phyloP scores from a whole-genome alignment of 2,888 invertebrate species.

The Mongoloraphidia duomilia region DNA sequence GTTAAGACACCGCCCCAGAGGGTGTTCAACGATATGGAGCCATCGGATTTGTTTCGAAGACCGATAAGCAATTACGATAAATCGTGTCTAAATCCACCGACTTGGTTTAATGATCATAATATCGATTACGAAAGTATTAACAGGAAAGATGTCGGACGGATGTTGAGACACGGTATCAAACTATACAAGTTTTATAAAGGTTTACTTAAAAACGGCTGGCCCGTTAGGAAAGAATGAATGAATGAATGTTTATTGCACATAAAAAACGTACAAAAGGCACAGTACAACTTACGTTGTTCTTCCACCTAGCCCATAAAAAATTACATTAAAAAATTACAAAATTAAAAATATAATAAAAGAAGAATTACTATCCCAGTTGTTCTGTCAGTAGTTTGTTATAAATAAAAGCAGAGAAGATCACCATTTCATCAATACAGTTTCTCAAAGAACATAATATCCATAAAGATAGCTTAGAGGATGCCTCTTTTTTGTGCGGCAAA shows the following conservation, averaged over 20 bases:
- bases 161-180: background rate
- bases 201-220: slow-evolving; percentile 1
- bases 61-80: background rate
- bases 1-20: slow-evolving; percentile 1
- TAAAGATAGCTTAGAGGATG: too few species aligned
- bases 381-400: background rate
- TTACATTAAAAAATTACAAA: too few species aligned
- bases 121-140: background rate
- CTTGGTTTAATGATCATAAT: background rate
- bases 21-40: background rate
- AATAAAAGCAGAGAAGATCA: background rate
- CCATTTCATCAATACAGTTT: too few species aligned
- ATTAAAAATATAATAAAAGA: too few species aligned
- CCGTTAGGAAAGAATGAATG: background rate
- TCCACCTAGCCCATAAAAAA: too few species aligned
- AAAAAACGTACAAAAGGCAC: too few species aligned
- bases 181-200: slow-evolving; percentile 1
- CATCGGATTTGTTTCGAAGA: background rate
- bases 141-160: background rate
- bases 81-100: background rate
- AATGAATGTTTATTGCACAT: too few species aligned
- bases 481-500: too few species aligned
- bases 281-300: too few species aligned
- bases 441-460: too few species aligned
- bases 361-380: too few species aligned